These are phyloP conservation scores for Leucania comma DNA, from an alignment of 2,888 invertebrate genomes.

Conservation along the genomic window DNA sequence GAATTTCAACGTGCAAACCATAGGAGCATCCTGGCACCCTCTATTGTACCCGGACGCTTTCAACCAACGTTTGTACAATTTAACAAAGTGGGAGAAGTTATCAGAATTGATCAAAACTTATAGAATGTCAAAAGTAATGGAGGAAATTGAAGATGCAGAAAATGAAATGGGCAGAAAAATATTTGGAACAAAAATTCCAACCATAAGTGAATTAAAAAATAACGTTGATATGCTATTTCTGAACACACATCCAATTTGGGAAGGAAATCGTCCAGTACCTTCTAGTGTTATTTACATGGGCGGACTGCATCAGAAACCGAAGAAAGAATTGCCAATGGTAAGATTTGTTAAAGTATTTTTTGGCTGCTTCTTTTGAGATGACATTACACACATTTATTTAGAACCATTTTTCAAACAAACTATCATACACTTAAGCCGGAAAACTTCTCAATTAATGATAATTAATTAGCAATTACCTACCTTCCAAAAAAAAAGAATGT, in stretches of 20 bases:
- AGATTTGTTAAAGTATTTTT: neutral
- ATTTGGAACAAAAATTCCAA: constrained; percentile 67
- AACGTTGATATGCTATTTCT: constrained; percentile 80
- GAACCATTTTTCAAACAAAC: too few relatives aligned
- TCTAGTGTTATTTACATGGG: constrained; percentile 80
- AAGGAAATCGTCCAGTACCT: constrained; percentile 76
- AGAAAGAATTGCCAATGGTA: constrained; percentile 36
- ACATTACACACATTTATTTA: neutral
- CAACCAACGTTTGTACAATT: constrained; percentile 61
- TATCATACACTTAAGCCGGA: too few relatives aligned
- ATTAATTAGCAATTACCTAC: too few relatives aligned
- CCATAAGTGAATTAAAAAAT: constrained; percentile 60
- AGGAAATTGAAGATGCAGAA: constrained; percentile 43
- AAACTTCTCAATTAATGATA: too few relatives aligned
- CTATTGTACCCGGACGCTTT: constrained; percentile 66
- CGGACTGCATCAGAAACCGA: constrained; percentile 63
- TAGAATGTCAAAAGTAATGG: constrained; percentile 32
- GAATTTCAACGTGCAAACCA: constrained; percentile 44
- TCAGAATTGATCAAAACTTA: constrained; percentile 51
- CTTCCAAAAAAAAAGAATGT: too few relatives aligned
- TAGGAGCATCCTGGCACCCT: constrained; percentile 69
- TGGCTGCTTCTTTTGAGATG: neutral
- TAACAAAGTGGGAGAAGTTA: constrained; percentile 71
- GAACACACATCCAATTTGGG: constrained; percentile 79
- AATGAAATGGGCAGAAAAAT: constrained; percentile 55